A percentile compares a stretch with the other conserved stretches of the same genome.
phyloP scores from a whole-genome alignment of 2,888 invertebrate species.

The Erebia palarica region DNA sequence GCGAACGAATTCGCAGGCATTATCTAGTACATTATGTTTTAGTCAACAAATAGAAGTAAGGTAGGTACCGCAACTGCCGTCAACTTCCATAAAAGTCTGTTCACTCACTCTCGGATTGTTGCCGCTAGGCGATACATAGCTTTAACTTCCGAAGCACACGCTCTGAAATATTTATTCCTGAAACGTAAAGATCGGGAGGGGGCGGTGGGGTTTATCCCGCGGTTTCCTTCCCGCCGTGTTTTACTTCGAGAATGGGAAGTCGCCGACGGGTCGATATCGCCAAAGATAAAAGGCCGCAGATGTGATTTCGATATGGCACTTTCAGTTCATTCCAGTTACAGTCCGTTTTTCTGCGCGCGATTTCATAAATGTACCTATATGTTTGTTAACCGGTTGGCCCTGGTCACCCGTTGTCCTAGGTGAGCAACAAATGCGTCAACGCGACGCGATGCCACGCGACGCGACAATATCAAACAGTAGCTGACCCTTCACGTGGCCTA shows the following conservation, averaged over 20 bases:
- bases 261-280: slow-evolving; percentile 80
- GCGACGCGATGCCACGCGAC: too few species aligned
- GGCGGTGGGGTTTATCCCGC: slow-evolving; percentile 76
- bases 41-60: too few species aligned
- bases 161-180: slow-evolving; percentile 83
- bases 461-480: too few species aligned
- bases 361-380: too few species aligned
- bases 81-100: slow-evolving; percentile 67
- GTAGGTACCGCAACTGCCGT: slow-evolving; percentile 21
- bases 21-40: too few species aligned
- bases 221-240: slow-evolving; percentile 82
- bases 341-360: too few species aligned
- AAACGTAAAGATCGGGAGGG: slow-evolving; percentile 81
- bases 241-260: slow-evolving; percentile 83
- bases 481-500: too few species aligned
- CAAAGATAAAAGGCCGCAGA: slow-evolving; percentile 70
- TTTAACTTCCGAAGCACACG: slow-evolving; percentile 82
- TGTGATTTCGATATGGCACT: slow-evolving; percentile 37
- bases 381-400: too few species aligned
- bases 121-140: slow-evolving; percentile 79
- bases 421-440: too few species aligned
- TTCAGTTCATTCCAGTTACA: neutral
- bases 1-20: too few species aligned
- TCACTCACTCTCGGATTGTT: slow-evolving; percentile 78
- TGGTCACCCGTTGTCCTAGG: too few species aligned